A percentile compares a stretch with the other conserved stretches of the same genome.
These are phyloP conservation scores for Agriopis marginaria DNA, from an alignment of 2,888 invertebrate genomes.

Conservation along the genomic window DNA sequence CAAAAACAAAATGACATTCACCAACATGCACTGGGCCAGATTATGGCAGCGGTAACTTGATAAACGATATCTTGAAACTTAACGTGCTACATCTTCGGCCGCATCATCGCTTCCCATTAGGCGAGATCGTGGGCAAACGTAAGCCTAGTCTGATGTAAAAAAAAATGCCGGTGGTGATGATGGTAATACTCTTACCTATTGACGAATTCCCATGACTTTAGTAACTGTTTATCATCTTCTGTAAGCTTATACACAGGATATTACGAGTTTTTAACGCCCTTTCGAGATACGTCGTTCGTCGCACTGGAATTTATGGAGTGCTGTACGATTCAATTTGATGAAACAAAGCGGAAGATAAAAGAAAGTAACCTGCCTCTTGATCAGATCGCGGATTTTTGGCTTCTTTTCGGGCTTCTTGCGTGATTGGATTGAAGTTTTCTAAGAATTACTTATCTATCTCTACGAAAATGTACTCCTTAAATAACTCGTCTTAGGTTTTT, in stretches of 20 bases:
- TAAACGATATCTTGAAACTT: no score
- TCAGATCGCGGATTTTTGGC: constrained; percentile 16
- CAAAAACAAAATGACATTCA: no score
- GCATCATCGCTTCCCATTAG: no score
- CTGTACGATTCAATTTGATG: constrained; percentile 44
- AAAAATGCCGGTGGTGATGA: not conserved
- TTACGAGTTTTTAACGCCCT: constrained; percentile 50
- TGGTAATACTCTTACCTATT: not conserved
- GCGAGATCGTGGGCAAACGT: no score
- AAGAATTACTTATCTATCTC: not conserved
- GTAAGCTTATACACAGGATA: constrained; percentile 26
- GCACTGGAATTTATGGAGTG: constrained; percentile 44
- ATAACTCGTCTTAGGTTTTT: no score
- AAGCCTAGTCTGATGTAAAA: not conserved
- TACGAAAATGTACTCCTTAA: not conserved
- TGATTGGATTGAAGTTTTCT: constrained; percentile 5
- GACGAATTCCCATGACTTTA: constrained; percentile 4
- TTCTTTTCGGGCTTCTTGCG: constrained; percentile 8
- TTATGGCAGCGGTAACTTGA: no score
- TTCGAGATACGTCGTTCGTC: constrained; percentile 37
- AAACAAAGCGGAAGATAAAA: constrained; percentile 37
- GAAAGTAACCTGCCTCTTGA: constrained; percentile 18
- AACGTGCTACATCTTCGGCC: no score
- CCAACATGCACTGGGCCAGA: no score
- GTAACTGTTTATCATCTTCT: constrained; percentile 14